These are phyloP conservation scores for Hydrocynus forskahlii DNA, from an alignment of 2,797 vertebrate species.

Conservation along the genomic window DNA sequence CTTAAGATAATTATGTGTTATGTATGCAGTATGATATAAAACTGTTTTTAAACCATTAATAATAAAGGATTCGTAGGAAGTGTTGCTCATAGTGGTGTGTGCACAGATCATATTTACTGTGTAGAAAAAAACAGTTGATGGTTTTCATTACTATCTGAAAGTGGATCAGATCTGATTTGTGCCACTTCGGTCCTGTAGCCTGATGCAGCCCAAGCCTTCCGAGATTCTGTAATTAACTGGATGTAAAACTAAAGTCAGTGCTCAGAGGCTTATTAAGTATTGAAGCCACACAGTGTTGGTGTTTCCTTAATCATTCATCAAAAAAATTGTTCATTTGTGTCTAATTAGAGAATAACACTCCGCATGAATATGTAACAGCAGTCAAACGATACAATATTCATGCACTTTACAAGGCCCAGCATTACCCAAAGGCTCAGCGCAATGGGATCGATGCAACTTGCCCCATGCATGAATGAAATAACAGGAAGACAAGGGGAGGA, in stretches of 20 bases:
- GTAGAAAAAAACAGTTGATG: no score
- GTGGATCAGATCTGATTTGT: no score
- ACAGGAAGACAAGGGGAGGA: neutral
- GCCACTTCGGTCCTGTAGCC: no score
- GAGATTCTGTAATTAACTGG: neutral
- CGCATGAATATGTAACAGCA: constrained; percentile 47
- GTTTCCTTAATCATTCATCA: constrained; percentile 44
- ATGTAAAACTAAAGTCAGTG: constrained; percentile 10
- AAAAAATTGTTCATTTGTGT: constrained; percentile 42
- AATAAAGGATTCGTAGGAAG: no score
- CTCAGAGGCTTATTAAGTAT: neutral
- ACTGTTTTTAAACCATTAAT: no score
- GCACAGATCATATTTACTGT: no score
- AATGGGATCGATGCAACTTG: neutral
- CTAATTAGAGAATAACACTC: constrained; percentile 52
- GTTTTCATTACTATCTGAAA: no score
- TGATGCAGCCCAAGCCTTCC: no score
- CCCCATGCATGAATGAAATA: constrained; percentile 8
- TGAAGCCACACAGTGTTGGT: neutral
- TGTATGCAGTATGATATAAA: no score
- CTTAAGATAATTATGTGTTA: no score
- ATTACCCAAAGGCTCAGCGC: constrained; percentile 18
- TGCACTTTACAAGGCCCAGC: constrained; percentile 26
- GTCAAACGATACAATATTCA: constrained; percentile 47
- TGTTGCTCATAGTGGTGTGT: no score